Conservation (phyloP, 2,113 vertebrate species). For the Eurystomus gularis region DNA sequence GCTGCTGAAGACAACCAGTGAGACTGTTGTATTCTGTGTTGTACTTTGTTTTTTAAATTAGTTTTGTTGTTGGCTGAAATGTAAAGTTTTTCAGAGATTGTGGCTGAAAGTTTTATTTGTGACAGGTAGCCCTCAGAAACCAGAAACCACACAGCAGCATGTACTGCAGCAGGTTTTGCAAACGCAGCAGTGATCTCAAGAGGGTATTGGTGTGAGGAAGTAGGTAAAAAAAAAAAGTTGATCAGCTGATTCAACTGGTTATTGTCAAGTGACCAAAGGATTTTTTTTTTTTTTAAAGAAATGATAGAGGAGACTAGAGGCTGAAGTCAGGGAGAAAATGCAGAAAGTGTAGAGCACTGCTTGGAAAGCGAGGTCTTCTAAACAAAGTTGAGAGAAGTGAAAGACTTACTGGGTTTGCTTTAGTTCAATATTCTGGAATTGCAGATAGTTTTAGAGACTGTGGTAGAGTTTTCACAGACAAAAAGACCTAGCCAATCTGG, state of each 20-base stretch:
- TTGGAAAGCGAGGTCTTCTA: not conserved
- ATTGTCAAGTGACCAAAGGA: not conserved
- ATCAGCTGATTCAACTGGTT: not conserved
- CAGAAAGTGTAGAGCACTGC: not conserved
- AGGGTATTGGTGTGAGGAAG: not conserved
- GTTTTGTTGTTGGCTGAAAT: not conserved
- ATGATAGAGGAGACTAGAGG: not conserved
- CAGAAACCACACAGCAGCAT: not conserved
- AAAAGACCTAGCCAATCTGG: not conserved
- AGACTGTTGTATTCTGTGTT: not conserved
- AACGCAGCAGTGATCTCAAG: not conserved
- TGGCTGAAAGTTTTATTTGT: not conserved
- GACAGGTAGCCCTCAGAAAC: not conserved
- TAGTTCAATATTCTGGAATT: not conserved
- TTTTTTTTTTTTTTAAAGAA: not conserved
- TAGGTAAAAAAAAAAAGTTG: not conserved
- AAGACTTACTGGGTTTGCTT: not conserved
- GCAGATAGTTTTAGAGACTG: not conserved
- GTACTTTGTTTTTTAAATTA: not conserved
- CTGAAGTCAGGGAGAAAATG: not conserved
- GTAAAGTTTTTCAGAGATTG: not conserved
- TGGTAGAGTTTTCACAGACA: not conserved
- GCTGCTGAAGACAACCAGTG: not conserved
- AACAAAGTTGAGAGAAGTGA: not conserved
- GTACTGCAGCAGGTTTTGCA: not conserved